Conservation (phyloP, 2,888 invertebrate species). For the Drosophila neutralis region DNA sequence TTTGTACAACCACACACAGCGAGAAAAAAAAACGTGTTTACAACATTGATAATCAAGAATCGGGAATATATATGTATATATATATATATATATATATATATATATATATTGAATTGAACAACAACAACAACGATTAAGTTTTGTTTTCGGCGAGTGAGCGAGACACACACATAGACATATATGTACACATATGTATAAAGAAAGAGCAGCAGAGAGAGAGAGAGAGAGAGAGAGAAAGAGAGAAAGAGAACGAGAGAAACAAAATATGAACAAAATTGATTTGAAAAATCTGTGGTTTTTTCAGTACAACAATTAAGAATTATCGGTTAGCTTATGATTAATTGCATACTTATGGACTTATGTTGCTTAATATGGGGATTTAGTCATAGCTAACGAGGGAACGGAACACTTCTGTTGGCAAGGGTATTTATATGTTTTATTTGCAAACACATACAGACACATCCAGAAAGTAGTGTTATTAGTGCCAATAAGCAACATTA, state of each 20-base stretch:
- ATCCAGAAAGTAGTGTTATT: conserved; percentile 17
- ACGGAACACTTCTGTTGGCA: not conserved
- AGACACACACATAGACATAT: conserved; percentile 18
- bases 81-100: not conserved
- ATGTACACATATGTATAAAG: conserved; percentile 8
- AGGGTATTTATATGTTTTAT: conserved; percentile 7
- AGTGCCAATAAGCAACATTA: conserved; percentile 26
- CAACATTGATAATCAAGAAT: conserved; percentile 49
- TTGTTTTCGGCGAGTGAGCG: conserved; percentile 14
- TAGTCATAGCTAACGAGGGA: not conserved
- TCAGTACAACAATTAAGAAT: conserved; percentile 52
- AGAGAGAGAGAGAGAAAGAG: conserved; percentile 30
- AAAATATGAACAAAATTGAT: conserved; percentile 56
- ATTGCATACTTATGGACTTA: conserved; percentile 27
- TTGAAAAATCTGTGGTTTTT: conserved; percentile 45
- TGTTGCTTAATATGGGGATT: not conserved
- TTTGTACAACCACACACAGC: conserved; percentile 40
- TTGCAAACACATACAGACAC: conserved; percentile 4
- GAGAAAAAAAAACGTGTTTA: conserved; percentile 36
- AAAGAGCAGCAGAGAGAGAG: conserved; percentile 9
- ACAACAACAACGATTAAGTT: conserved; percentile 27
- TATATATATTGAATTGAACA: conserved; percentile 23
- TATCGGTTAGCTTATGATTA: conserved; percentile 46
- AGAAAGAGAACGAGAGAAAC: conserved; percentile 37
- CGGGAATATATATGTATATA: not conserved